phyloP scores from a whole-genome alignment of 2,113 vertebrate species.

The Archocentrus centrarchus region DNA sequence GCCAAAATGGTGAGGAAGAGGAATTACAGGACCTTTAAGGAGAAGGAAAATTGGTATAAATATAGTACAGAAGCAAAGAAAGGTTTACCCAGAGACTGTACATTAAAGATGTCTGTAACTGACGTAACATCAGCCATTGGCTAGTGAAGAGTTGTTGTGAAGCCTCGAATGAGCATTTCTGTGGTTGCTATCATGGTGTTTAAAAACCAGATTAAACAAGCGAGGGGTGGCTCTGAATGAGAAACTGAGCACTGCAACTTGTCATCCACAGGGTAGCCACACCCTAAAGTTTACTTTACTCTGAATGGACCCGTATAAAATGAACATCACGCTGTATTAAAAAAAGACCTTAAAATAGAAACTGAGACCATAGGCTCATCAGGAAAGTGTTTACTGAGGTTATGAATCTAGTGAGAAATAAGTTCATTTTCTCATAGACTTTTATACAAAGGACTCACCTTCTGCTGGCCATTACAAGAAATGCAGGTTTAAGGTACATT shows the following conservation, averaged over 20 bases:
- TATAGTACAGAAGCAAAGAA: neutral
- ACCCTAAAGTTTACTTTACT: neutral
- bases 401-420: neutral
- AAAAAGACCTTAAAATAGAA: neutral
- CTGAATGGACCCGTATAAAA: neutral
- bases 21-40: neutral
- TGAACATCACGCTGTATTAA: neutral
- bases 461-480: neutral
- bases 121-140: too few relatives aligned
- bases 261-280: too few relatives aligned
- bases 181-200: neutral
- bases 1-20: neutral
- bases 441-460: neutral
- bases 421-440: neutral
- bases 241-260: neutral
- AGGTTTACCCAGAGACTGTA: neutral
- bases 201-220: neutral
- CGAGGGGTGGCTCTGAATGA: neutral
- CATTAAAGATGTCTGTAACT: neutral
- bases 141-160: too few relatives aligned
- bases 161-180: too few relatives aligned
- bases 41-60: neutral
- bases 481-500: neutral
- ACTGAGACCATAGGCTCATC: too few relatives aligned
- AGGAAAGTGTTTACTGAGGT: too few relatives aligned